Base-by-base conservation (phyloP, 2,888 invertebrate species). In the Drosophila tripunctata region DNA sequence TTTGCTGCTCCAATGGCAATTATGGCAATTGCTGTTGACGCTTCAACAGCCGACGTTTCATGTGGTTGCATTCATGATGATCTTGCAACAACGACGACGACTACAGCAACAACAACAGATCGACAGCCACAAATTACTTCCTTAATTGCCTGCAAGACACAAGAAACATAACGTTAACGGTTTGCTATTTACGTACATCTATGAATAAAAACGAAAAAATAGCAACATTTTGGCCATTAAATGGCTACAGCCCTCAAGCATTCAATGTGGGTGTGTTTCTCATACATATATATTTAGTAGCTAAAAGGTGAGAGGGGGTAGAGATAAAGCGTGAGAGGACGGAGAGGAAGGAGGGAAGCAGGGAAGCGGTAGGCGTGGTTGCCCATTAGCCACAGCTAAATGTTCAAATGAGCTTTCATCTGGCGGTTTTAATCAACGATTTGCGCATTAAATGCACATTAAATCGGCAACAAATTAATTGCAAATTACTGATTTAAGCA, bases 21-120 rank as follows among this genome's bases (percentile, higher is more conserved):
- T 87, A 83, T 80, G 78, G 78, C 88, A 84, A 87, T 84, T 84
- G 87, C 78, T 74, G 84, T 78, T 83, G 86, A 85, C 80, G 86
- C 86, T 87, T 79, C 86, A 86, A 71, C 80, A 84, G 87, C 78
- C 85, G 57, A 65, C 67, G 76, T 74, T 79, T 87, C 82, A 72
- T 77, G 70, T 65, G 82, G 77, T 61, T 87, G 86, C 84, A 78
- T 87, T 82, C 87, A 78, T 82, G 51, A 72, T 68, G 75, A 70
- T 76, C 61, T 75, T 65, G 75, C 73, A 65, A 68, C 63, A 44
- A 44, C 17, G 36, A 36, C 36, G 19, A 43, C 71, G 55, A 66
- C 64, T 43, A 51, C 72, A 52, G 10, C 27, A 27, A 27, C 27
- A 27, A 8, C 24, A 24, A 24, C 24, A 55, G 48, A 57, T 30